These are phyloP conservation scores for Urocynchramus pylzowi DNA, from an alignment of 2,113 vertebrate species.

Conservation along the genomic window DNA sequence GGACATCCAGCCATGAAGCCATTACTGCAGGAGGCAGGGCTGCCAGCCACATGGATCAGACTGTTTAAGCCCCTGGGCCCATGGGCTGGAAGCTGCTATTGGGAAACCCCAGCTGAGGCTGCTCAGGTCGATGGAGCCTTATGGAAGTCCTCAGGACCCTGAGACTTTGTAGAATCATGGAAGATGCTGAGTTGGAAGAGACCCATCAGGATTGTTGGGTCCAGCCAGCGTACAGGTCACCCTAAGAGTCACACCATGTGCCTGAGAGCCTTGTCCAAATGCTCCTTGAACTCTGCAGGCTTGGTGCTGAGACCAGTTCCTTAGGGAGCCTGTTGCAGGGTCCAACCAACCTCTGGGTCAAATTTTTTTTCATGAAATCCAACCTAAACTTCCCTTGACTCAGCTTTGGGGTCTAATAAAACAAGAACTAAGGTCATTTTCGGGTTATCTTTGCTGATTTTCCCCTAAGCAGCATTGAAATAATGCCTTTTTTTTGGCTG, in stretches of 20 bases:
- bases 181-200: not conserved
- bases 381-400: not conserved
- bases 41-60: too few species aligned
- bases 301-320: not conserved
- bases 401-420: not conserved
- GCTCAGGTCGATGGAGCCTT: not conserved
- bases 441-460: not conserved
- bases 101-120: accelerated
- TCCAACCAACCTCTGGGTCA: not conserved
- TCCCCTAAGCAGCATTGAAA: not conserved
- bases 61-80: not conserved
- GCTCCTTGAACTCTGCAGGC: not conserved
- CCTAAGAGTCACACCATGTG: not conserved
- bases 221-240: not conserved
- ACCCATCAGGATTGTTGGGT: too few species aligned
- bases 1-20: not conserved
- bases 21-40: not conserved
- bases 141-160: not conserved
- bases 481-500: not conserved
- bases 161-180: not conserved
- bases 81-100: accelerated
- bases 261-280: not conserved
- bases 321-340: not conserved
- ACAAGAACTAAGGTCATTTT: not conserved
- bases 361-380: not conserved